Evolutionary conservation across 2,888 invertebrate species (phyloP), one percentile per base, ranked within the genome.

Genomic region (Sylvicola cinctus): DNA sequence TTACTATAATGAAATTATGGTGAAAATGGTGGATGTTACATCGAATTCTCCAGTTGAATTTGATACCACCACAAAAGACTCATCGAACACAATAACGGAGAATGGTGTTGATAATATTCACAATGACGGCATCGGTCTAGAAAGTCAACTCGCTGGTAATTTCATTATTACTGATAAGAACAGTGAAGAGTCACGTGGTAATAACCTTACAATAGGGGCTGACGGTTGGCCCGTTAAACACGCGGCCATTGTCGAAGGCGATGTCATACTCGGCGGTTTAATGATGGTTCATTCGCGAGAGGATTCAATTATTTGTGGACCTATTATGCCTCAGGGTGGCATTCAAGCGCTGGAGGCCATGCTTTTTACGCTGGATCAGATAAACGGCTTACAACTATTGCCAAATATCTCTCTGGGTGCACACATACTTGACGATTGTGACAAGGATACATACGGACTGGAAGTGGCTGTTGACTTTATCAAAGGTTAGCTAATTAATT

Each of bases 381-480:
- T 87, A 35, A 84, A 84, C 53, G 61, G 68, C 38, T 52, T 63
- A 36, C 61, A 65, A 36, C 60, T 78, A 41, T 62, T 84, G 41
- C 81, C 81, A 1, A 80, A 79, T 34, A 73, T 88, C 34, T 71
- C 65, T 4, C 60, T 91, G 10, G 90, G 90, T 27, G 85, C 85
- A 8, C 80, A 88, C 50, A 74, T 91, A 34, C 63, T 91, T 41
- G 91, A 91, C 51, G 91, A 91, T 57, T 91, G 91, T 56, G 91
- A 91, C 62, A 83, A 87, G 59, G 91, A 91, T 53, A 91, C 90
- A 0, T 90, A 90, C 49, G 91, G 91, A 1, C 62, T 91, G 42
- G 90, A 91, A 54, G 90, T 91, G 76, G 87, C 90, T 12, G 83
- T 91, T 12, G 90, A 91, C 59, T 91, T 91, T 55, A 91, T 91